Evolutionary conservation across 92 coral and sea anemone genomes (phyloP).

Genomic region (Palythoa heliodiscus): DNA sequence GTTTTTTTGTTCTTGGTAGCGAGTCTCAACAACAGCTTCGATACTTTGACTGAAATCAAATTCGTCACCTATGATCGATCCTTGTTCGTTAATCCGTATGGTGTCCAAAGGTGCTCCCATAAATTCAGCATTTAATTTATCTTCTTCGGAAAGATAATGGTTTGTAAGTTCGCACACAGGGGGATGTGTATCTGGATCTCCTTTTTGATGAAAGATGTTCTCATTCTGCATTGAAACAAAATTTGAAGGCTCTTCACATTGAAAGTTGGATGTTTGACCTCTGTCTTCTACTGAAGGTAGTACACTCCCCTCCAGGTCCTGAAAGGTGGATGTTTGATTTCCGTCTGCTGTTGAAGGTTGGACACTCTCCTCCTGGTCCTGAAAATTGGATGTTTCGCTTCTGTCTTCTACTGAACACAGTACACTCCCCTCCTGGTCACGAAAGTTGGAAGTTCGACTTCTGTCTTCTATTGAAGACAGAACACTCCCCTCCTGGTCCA

Average conservation of each 20-base stretch:
- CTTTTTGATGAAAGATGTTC: background rate
- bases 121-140: conserved; percentile 33
- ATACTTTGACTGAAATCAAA: conserved; percentile 41
- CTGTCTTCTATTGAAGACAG: background rate
- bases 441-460: too few relatives aligned
- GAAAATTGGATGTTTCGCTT: too few relatives aligned
- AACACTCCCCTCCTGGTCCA: background rate
- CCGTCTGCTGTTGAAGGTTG: too few relatives aligned
- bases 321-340: too few relatives aligned
- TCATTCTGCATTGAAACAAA: background rate
- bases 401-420: too few relatives aligned
- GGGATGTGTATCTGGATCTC: background rate
- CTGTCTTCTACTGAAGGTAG: background rate
- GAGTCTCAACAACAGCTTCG: conserved; percentile 36
- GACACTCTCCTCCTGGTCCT: too few relatives aligned
- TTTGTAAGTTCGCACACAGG: background rate
- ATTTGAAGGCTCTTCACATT: background rate
- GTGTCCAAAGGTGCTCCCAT: conserved; percentile 41
- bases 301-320: too few relatives aligned
- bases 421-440: too few relatives aligned
- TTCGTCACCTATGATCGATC: conserved; percentile 4
- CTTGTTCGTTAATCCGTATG: background rate
- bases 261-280: background rate
- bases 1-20: conserved; percentile 18
- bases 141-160: conserved; percentile 28